A percentile compares a stretch with the other conserved stretches of the same genome.
Evolutionary conservation across 2,888 invertebrate genomes (phyloP).

Genomic region (Torymus auratus): DNA sequence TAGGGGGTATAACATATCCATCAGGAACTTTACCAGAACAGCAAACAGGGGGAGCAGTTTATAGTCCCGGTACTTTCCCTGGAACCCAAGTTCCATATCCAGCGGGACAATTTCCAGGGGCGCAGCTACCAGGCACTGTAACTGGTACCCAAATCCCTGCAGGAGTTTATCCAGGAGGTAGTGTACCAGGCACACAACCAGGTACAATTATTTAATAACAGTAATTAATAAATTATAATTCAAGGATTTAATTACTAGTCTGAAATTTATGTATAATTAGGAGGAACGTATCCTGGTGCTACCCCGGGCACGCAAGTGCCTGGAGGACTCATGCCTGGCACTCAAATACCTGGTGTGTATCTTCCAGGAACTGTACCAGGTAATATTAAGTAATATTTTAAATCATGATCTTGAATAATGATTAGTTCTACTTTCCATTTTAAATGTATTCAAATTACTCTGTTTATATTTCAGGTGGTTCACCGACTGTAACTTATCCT

Average conservation of each 20-base stretch:
- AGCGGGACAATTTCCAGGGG: slow-evolving; percentile 9
- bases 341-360: neutral
- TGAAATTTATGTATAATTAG: neutral
- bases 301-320: neutral
- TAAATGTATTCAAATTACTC: too few relatives aligned
- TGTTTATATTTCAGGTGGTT: too few relatives aligned
- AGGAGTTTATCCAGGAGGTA: neutral
- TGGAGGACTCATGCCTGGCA: neutral
- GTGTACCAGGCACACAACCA: neutral
- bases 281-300: neutral
- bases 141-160: slow-evolving; percentile 42
- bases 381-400: too few relatives aligned
- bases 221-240: neutral
- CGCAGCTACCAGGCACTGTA: slow-evolving; percentile 46
- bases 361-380: neutral
- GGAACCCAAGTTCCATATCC: slow-evolving; percentile 16
- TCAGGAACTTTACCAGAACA: too few relatives aligned
- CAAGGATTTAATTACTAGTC: neutral
- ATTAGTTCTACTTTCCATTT: too few relatives aligned
- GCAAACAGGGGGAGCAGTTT: too few relatives aligned
- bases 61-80: too few relatives aligned
- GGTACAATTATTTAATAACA: neutral
- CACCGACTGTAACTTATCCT: too few relatives aligned
- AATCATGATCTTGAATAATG: too few relatives aligned
- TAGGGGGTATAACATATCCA: too few relatives aligned